These are phyloP conservation scores for Paramisgurnus dabryanus DNA, from an alignment of 2,113 vertebrate species.

Conservation along the genomic window DNA sequence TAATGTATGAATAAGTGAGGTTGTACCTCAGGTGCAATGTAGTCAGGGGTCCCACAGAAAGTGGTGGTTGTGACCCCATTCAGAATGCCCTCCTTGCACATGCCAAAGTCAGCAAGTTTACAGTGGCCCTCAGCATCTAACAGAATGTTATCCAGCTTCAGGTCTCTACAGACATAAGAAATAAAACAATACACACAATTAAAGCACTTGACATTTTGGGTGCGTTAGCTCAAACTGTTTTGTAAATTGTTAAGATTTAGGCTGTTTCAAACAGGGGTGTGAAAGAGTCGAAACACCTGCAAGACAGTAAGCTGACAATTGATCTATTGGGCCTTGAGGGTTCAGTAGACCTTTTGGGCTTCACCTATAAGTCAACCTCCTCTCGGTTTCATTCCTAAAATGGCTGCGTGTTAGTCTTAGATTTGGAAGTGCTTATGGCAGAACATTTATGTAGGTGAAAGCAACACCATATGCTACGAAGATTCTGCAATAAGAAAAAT, in stretches of 20 bases:
- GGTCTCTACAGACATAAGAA: constrained; percentile 82
- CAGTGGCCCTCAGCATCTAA: constrained; percentile 98
- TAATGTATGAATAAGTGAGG: not conserved
- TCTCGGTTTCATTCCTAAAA: constrained; percentile 14
- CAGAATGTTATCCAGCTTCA: constrained; percentile 99
- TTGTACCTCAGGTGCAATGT: constrained; percentile 95
- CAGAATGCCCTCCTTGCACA: constrained; percentile 98
- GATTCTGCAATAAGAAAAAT: not conserved
- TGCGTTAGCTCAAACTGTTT: not conserved
- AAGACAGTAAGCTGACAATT: constrained; percentile 23
- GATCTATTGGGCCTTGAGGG: constrained; percentile 24
- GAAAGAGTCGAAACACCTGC: not conserved
- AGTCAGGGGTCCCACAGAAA: constrained; percentile 98
- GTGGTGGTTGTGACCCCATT: constrained; percentile 96
- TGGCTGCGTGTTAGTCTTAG: not conserved
- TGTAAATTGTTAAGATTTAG: not conserved
- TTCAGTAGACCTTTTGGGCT: not conserved
- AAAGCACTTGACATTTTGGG: not conserved
- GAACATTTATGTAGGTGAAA: constrained; percentile 10
- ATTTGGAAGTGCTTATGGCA: not conserved
- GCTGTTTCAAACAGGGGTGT: not conserved
- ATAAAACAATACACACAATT: constrained; percentile 54
- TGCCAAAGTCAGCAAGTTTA: constrained; percentile 97
- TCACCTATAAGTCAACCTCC: not conserved
- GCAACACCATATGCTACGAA: not conserved